A percentile compares a stretch with the other conserved stretches of the same genome.
Evolutionary conservation across 2,797 vertebrate genomes (phyloP).

Genomic region (Spinus pinus): DNA sequence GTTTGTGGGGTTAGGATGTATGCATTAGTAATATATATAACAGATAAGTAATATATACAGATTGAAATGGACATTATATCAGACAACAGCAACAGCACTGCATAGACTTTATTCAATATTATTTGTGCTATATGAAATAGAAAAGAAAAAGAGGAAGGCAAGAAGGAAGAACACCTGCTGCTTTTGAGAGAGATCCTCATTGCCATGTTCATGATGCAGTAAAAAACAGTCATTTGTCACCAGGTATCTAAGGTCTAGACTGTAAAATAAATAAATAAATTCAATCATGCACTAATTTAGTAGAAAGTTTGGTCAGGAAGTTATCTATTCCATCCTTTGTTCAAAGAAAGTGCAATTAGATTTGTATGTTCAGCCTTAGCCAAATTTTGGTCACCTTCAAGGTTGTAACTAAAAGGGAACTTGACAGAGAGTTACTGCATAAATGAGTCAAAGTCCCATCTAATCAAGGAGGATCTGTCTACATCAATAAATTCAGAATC

Average conservation of each 20-base stretch:
- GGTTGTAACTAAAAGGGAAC: fast-evolving
- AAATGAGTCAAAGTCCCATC: not conserved
- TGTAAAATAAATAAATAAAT: not conserved
- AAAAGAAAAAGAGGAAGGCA: not conserved
- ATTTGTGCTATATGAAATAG: not conserved
- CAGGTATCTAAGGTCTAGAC: not conserved
- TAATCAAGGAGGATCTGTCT: not conserved
- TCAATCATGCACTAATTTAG: not conserved
- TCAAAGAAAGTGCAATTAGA: not conserved
- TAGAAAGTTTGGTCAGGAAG: not conserved
- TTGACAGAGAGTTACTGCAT: not conserved
- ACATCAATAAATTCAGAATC: not conserved
- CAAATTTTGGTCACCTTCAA: not conserved
- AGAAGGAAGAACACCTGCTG: no score
- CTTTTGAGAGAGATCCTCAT: not conserved
- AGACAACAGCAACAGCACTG: not conserved
- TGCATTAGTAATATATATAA: not conserved
- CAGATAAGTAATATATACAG: not conserved
- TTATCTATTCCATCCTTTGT: not conserved
- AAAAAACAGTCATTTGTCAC: not conserved
- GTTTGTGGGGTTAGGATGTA: not conserved
- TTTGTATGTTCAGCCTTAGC: not conserved
- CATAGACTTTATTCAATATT: not conserved
- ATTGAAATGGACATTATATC: not conserved
- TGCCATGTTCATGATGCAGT: not conserved